A percentile compares a stretch with the other conserved stretches of the same genome.
Evolutionary conservation across 53 echinoderm and acorn worm genomes (phyloP).

Genomic region (Zoroaster sp.): DNA sequence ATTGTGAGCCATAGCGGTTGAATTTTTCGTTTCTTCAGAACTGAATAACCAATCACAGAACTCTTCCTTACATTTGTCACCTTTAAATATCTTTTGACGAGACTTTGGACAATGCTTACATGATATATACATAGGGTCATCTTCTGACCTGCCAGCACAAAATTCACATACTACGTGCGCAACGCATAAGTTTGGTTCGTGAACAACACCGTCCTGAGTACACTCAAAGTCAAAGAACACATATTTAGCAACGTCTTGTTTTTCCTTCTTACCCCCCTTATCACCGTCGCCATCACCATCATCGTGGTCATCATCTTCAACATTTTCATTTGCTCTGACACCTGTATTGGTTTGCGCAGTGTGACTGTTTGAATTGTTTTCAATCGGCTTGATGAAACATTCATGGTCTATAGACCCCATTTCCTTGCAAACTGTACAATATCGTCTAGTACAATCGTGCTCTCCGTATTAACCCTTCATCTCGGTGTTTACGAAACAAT

Average conservation of each 20-base stretch:
- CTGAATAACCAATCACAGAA: slow-evolving; percentile 52
- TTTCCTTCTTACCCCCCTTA: background rate
- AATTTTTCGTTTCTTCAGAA: background rate
- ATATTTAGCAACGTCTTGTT: background rate
- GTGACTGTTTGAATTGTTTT: too few species aligned
- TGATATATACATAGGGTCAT: background rate
- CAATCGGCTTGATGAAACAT: background rate
- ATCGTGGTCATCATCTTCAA: too few species aligned
- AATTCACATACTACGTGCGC: slow-evolving; percentile 28
- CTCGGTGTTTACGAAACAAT: background rate
- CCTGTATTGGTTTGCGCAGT: too few species aligned
- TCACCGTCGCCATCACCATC: too few species aligned
- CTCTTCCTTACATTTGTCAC: slow-evolving; percentile 4
- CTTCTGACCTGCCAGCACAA: background rate
- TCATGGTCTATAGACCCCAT: background rate
- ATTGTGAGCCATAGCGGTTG: slow-evolving; percentile 44
- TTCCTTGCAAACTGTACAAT: background rate
- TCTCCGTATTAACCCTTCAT: background rate
- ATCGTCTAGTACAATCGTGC: background rate
- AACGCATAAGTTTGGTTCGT: background rate
- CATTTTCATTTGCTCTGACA: too few species aligned
- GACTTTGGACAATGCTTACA: background rate
- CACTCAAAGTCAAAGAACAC: too few species aligned
- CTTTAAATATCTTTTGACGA: slow-evolving; percentile 39
- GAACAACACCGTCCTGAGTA: too few species aligned